Evolutionary conservation across 1,140 invertebrate species (phyloP).

Genomic region (Lepidostoma basale): DNA sequence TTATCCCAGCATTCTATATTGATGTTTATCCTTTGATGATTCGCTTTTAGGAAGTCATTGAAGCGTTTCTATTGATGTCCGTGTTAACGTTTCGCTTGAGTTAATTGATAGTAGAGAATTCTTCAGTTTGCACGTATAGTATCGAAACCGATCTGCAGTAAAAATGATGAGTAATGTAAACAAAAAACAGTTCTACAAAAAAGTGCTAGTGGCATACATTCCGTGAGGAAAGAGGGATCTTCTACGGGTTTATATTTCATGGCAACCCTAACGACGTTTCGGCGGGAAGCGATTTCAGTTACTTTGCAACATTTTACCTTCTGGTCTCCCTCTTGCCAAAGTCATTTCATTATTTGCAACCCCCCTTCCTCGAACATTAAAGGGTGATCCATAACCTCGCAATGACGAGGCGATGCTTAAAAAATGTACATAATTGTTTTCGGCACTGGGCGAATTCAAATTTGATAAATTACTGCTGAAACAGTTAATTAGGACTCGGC

Average conservation of each 20-base stretch:
- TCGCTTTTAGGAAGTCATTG: too few species aligned
- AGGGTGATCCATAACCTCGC: constrained; percentile 17
- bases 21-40: too few species aligned
- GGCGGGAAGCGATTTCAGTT: constrained; percentile 5
- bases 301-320: constrained; percentile 8
- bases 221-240: too few species aligned
- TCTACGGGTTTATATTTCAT: not conserved
- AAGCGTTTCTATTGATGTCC: too few species aligned
- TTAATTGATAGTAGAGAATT: too few species aligned
- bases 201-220: too few species aligned
- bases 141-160: too few species aligned
- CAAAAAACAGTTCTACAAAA: too few species aligned
- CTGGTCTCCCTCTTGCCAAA: not conserved
- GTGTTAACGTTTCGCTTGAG: too few species aligned
- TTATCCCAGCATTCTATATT: too few species aligned
- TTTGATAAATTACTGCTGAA: constrained; percentile 25
- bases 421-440: constrained; percentile 19
- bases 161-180: too few species aligned
- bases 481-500: not conserved
- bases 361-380: constrained; percentile 6
- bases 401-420: not conserved
- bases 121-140: too few species aligned
- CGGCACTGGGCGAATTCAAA: constrained; percentile 8
- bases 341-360: not conserved
- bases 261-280: not conserved